Evolutionary conservation across 1,140 invertebrate species (phyloP), one percentile per base, ranked within the genome.

Genomic region (Orchesella cincta): DNA sequence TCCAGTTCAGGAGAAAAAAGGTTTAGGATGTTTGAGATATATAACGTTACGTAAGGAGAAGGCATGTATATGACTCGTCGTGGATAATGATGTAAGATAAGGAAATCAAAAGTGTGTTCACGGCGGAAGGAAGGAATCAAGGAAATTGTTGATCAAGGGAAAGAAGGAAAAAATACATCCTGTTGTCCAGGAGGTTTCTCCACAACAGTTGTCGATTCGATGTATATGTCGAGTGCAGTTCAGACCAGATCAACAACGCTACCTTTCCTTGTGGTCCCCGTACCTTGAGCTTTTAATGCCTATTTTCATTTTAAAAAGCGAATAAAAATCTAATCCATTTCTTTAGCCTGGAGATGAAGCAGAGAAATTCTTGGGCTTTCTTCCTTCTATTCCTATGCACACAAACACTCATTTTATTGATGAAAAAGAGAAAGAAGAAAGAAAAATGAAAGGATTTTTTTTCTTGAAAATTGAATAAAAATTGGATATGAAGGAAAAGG

Each of bases 131-230:
- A 46, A 46, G 39, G 39, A 46, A 46, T 46, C 39, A 20, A 46
- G 39, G 39, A 46, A 46, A 46, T 46, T n/a, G 39, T 46, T 46
- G 39, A 46, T 8, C 39, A 46, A 20, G 39, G 54, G 26, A 62
- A 62, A 62, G 5, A 62, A 5, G 54, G 54, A 62, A 62, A 62
- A 62, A n/a, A 62, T 14, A 62, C 23, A 62, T 62, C 54, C 54
- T 62, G 54, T 62, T n/a, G 3, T 16, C 8, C 20, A 62, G 8
- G 8, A 62, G 54, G 54, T 5, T n/a, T 46, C 39, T 46, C n/a
- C n/a, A n/a, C n/a, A 46, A 46, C 8, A 46, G 39, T 46, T 12
- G 20, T 20, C 39, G 39, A 46, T 12, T 46, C 39, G 39, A 12
- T 8, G 8, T 46, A 12, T 46, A 12, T 46, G 20, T 46, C 20